Evolutionary conservation across 2,888 invertebrate species (phyloP).

Genomic region (Polymixis lichenea): DNA sequence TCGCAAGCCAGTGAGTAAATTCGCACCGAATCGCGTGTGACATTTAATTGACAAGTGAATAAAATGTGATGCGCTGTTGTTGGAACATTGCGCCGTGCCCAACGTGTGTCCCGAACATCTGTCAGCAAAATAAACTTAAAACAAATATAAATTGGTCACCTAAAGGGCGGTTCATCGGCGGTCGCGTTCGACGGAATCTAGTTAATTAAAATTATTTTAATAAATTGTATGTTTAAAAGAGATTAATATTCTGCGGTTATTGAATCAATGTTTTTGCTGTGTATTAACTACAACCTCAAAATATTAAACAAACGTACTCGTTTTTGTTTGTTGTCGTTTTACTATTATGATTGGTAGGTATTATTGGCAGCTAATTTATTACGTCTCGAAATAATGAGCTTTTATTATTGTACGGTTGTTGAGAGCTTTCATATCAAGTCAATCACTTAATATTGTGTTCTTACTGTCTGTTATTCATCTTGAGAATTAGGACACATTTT

Average conservation of each 20-base stretch:
- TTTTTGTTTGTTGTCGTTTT: constrained; percentile 63
- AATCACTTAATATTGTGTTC: constrained; percentile 46
- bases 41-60: constrained; percentile 88
- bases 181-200: constrained; percentile 74
- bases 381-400: constrained; percentile 42
- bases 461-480: constrained; percentile 32
- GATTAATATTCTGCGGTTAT: constrained; percentile 84
- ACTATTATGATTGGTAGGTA: constrained; percentile 61
- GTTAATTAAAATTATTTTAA: constrained; percentile 86
- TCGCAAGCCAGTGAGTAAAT: constrained; percentile 85
- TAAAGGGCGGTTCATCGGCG: constrained; percentile 74
- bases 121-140: constrained; percentile 75
- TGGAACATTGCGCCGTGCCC: constrained; percentile 77
- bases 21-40: constrained; percentile 86
- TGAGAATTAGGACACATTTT: constrained; percentile 37
- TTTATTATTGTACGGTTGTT: constrained; percentile 38
- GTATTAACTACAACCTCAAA: constrained; percentile 70
- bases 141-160: constrained; percentile 80
- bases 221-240: constrained; percentile 80
- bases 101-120: constrained; percentile 68
- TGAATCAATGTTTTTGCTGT: constrained; percentile 81
- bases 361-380: constrained; percentile 55
- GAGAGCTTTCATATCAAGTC: constrained; percentile 42
- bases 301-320: constrained; percentile 71
- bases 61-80: constrained; percentile 83